Base-by-base conservation (phyloP, 2,113 vertebrate genomes). In the Greenwoodochromis staneri region DNA sequence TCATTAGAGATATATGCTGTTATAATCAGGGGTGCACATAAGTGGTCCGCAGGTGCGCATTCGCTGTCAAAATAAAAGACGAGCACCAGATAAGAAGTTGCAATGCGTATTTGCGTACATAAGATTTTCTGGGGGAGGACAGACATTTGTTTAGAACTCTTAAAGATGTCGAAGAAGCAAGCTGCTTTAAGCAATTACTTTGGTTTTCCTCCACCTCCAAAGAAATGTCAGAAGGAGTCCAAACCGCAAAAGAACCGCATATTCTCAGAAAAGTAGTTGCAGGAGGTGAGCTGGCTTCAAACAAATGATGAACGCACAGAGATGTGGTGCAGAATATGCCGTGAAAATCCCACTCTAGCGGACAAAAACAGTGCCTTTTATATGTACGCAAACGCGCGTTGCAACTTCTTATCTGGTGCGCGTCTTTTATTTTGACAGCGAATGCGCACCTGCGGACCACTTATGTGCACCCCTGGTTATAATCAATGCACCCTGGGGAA, bases 231-330 rank as follows among this genome's bases (percentile, higher is more conserved):
- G 0, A 47, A 51, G 49, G 49, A 51, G 49, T 51, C 49, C 0
- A 0, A 2, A 51, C 17, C 4, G 1, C 49, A n/a, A 51, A 51
- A n/a, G 0, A 51, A n/a, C 0, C 7, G 1, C 17, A 0, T 51
- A 51, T 51, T 51, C 1, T 19, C 47, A 0, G 17, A 51, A 51
- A 51, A 51, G 49, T n/a, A 0, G 49, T 51, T 19, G 49, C 49
- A 51, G 8, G 49, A 51, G 49, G 4, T 51, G 47, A 51, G 17
- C 47, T 51, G 47, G 4, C 17, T 51, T 51, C 17, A 51, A 51
- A 51, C 3, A 19, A 51, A 51, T 47, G 45, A 47, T 47, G 0
- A 8, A 47, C 4, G 1, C 45, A 47, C 14, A 47, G 45, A 16
- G 1, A 47, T 16, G 4, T 8, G 45, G 45, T 47, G 45, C 45